Evolutionary conservation across 2,888 invertebrate species (phyloP).

Genomic region (Lamproptera curius): DNA sequence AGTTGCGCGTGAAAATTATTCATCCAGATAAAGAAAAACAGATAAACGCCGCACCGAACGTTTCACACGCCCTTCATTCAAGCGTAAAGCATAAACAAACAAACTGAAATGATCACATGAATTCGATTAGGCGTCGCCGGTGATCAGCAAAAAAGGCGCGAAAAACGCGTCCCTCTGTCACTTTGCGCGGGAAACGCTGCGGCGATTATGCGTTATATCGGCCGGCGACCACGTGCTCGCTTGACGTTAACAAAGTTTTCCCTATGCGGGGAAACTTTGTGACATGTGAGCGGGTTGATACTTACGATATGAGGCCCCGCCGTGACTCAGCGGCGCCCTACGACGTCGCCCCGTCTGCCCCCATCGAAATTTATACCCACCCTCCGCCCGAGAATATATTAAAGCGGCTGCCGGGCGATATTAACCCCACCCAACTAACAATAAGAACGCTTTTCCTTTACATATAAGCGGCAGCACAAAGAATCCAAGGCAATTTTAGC

Average conservation of each 20-base stretch:
- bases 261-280: conserved; percentile 76
- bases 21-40: no score
- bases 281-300: conserved; percentile 75
- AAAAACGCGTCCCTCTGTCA: conserved; percentile 8
- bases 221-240: conserved; percentile 73
- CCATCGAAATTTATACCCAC: conserved; percentile 78
- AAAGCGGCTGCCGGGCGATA: conserved; percentile 36
- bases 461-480: conserved; percentile 56
- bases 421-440: conserved; percentile 41
- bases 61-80: no score
- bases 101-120: no score
- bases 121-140: no score
- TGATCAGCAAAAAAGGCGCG: conserved; percentile 16
- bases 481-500: conserved; percentile 66
- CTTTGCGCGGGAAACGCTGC: conserved; percentile 45
- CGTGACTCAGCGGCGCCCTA: conserved; percentile 77
- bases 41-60: no score
- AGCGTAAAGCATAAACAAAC: no score
- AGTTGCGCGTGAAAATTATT: no score
- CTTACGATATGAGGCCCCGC: conserved; percentile 66
- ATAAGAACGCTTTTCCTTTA: conserved; percentile 47
- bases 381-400: conserved; percentile 71
- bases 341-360: conserved; percentile 77
- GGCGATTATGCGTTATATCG: conserved; percentile 65
- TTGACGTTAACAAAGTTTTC: conserved; percentile 78